Conservation (phyloP, 2,888 invertebrate species). For the Drosophila anceps region DNA sequence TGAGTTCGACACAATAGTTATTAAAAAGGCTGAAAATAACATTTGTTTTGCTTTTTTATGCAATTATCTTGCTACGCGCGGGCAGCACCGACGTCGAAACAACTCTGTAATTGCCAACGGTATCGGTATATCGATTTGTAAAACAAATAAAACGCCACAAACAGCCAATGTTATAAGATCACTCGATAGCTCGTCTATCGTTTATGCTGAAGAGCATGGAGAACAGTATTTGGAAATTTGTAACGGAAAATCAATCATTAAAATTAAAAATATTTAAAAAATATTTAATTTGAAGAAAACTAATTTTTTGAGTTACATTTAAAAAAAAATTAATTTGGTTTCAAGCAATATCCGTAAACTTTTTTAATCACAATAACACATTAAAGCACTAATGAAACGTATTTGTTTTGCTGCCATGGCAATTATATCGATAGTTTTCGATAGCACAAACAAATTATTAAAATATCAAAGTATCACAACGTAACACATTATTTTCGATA, state of each 20-base stretch:
- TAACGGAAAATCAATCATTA: not conserved
- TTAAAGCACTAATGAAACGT: not conserved
- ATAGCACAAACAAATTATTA: not conserved
- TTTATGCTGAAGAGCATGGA: not conserved
- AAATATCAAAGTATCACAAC: slow-evolving; percentile 28
- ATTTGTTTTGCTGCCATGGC: not conserved
- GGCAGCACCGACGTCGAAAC: slow-evolving; percentile 26
- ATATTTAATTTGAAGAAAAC: not conserved
- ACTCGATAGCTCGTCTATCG: slow-evolving; percentile 14
- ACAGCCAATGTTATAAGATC: not conserved
- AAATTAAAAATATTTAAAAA: not conserved
- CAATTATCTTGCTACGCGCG: slow-evolving; percentile 43
- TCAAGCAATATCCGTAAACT: not conserved
- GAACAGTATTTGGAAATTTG: not conserved
- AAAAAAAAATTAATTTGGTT: not conserved
- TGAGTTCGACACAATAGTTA: slow-evolving; percentile 31
- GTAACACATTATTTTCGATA: slow-evolving; percentile 33
- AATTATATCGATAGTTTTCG: slow-evolving; percentile 38
- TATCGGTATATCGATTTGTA: slow-evolving; percentile 28
- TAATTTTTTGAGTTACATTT: not conserved
- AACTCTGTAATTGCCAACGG: slow-evolving; percentile 30
- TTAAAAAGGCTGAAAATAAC: slow-evolving; percentile 31
- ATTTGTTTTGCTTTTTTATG: slow-evolving; percentile 51
- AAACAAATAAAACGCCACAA: not conserved
- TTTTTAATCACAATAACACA: not conserved